Percentiles rank a stretch among this genome's conserved stretches.
phyloP scores from a whole-genome alignment of 2,113 vertebrate species.

The Pao palembangensis region DNA sequence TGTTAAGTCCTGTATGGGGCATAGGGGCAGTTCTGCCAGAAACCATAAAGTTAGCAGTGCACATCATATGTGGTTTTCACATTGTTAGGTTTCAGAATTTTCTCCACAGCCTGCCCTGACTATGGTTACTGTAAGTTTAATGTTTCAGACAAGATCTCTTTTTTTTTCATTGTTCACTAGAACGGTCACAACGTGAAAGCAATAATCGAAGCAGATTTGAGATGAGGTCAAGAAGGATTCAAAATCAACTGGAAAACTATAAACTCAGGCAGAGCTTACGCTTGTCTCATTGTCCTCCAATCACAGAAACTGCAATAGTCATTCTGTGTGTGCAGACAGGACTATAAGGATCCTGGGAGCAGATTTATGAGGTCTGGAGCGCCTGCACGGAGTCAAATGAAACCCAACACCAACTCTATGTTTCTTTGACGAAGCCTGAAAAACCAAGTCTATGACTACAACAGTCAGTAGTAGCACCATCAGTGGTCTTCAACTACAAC shows the following conservation, averaged over 20 bases:
- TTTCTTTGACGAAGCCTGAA: slow-evolving; percentile 26
- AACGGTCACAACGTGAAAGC: slow-evolving; percentile 11
- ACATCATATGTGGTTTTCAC: slow-evolving; percentile 52
- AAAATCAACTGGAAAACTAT: not conserved
- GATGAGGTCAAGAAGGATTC: not conserved
- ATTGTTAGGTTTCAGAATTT: slow-evolving; percentile 46
- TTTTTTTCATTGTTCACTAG: not conserved
- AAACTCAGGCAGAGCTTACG: slow-evolving; percentile 10
- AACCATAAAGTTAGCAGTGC: slow-evolving; percentile 49
- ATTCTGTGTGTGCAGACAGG: slow-evolving; percentile 33
- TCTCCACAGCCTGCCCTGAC: slow-evolving; percentile 24
- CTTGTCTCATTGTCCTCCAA: slow-evolving; percentile 16
- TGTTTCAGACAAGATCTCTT: slow-evolving; percentile 3
- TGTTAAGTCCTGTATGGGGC: slow-evolving; percentile 50
- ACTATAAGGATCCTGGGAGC: slow-evolving; percentile 47
- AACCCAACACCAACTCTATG: slow-evolving; percentile 45
- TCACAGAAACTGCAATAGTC: slow-evolving; percentile 22
- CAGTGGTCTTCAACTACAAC: not conserved
- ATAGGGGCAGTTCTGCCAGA: slow-evolving; percentile 42
- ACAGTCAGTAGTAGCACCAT: slow-evolving; percentile 3
- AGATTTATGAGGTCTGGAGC: slow-evolving; percentile 59
- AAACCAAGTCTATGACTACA: slow-evolving; percentile 17
- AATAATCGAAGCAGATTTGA: not conserved
- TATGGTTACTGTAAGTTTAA: slow-evolving; percentile 11
- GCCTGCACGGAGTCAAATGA: slow-evolving; percentile 50